Evolutionary conservation across 2,888 invertebrate genomes (phyloP).

Genomic region (Mimas tiliae): DNA sequence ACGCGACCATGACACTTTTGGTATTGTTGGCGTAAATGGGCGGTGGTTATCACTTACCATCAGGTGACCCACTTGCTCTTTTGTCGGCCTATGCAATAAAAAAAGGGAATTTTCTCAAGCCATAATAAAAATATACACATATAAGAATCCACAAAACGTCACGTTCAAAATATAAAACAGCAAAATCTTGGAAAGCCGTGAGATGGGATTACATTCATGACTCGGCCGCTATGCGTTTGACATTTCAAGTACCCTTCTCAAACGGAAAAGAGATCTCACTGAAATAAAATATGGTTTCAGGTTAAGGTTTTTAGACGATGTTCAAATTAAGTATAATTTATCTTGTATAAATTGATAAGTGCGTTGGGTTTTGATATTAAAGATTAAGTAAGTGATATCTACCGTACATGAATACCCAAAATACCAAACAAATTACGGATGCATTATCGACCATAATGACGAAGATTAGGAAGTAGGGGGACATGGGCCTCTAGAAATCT

Average conservation of each 20-base stretch:
- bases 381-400: background rate
- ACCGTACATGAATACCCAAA: too few species aligned
- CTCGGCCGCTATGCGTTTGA: background rate
- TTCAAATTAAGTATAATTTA: background rate
- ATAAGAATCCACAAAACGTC: too few species aligned
- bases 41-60: too few species aligned
- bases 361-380: background rate
- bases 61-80: too few species aligned
- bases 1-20: too few species aligned
- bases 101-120: background rate
- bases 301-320: background rate
- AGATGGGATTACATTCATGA: background rate
- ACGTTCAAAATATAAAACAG: background rate
- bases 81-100: too few species aligned
- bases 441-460: too few species aligned
- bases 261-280: background rate
- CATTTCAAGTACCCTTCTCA: constrained; percentile 10
- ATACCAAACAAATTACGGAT: too few species aligned
- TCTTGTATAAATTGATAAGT: background rate
- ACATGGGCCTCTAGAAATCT: too few species aligned
- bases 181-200: background rate
- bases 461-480: too few species aligned
- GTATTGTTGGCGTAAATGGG: too few species aligned
- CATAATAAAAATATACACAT: too few species aligned
- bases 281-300: constrained; percentile 9